A percentile compares a stretch with the other conserved stretches of the same genome.
These are phyloP conservation scores for Mercenaria mercenaria DNA, from an alignment of 1,140 invertebrate genomes.

Conservation along the genomic window DNA sequence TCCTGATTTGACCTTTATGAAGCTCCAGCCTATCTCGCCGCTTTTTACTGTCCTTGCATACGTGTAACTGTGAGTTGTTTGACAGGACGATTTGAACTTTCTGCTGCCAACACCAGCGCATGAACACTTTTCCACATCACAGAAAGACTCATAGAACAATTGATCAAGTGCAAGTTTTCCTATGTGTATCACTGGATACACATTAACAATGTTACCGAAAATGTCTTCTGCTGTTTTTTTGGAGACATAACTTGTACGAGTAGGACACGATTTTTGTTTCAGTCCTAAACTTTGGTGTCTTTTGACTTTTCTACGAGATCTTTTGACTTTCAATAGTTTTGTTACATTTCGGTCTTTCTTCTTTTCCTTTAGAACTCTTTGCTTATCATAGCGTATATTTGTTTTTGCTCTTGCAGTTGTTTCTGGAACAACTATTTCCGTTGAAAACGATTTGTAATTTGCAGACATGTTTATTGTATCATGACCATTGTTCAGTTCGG, in stretches of 20 bases:
- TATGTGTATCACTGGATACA: constrained; percentile 20
- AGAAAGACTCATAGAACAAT: constrained; percentile 49
- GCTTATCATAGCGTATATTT: neutral
- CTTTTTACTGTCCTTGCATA: constrained; percentile 37
- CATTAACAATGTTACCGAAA: constrained; percentile 25
- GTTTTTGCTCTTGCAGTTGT: no score
- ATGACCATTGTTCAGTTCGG: neutral
- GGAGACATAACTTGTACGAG: neutral
- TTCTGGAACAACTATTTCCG: neutral
- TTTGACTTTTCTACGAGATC: neutral
- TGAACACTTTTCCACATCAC: no score
- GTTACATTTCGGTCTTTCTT: neutral
- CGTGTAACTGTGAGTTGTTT: no score
- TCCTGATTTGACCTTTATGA: constrained; percentile 41
- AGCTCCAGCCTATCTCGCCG: constrained; percentile 43
- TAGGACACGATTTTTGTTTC: constrained; percentile 4
- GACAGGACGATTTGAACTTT: constrained; percentile 6
- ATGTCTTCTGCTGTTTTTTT: constrained; percentile 42
- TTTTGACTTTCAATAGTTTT: neutral
- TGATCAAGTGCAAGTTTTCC: constrained; percentile 12
- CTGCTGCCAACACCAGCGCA: constrained; percentile 6
- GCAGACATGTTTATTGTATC: neutral
- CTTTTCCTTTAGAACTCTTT: neutral
- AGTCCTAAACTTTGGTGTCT: neutral
- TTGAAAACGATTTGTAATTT: no score